A percentile compares a stretch with the other conserved stretches of the same genome.
These are phyloP conservation scores for Neosalanx taihuensis DNA, from an alignment of 2,797 vertebrate species.

Conservation along the genomic window DNA sequence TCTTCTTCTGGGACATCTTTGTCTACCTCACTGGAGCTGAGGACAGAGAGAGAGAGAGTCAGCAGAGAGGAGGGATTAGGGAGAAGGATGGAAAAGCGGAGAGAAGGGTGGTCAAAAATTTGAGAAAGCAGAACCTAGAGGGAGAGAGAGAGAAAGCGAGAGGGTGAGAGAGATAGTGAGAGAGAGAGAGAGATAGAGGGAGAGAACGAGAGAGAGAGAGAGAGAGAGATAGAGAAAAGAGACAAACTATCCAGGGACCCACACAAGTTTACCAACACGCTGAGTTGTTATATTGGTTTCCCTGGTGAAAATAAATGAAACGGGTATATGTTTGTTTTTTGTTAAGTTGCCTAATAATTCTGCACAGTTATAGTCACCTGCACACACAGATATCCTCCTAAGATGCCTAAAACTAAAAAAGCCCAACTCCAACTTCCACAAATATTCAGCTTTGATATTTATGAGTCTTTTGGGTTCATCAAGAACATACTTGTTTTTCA, in stretches of 20 bases:
- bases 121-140: neutral
- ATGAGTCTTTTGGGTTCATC: no score
- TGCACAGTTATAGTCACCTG: no score
- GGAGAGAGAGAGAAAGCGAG: neutral
- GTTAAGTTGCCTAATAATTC: no score
- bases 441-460: no score
- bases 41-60: conserved; percentile 4
- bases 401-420: no score
- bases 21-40: conserved; percentile 20
- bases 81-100: conserved; percentile 3
- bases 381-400: no score
- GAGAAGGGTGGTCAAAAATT: conserved; percentile 9
- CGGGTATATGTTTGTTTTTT: no score
- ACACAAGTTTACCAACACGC: no score
- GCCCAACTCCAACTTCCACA: no score
- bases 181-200: neutral
- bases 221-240: neutral
- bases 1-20: conserved; percentile 79
- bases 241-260: neutral
- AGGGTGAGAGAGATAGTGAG: neutral
- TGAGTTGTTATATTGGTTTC: no score
- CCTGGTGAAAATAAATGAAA: no score
- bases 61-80: conserved; percentile 18
- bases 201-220: neutral
- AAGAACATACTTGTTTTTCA: no score